Percentiles rank a stretch among this genome's conserved stretches.
Conservation (phyloP, 2,113 vertebrate species). For the Dryoscopus gambensis region DNA sequence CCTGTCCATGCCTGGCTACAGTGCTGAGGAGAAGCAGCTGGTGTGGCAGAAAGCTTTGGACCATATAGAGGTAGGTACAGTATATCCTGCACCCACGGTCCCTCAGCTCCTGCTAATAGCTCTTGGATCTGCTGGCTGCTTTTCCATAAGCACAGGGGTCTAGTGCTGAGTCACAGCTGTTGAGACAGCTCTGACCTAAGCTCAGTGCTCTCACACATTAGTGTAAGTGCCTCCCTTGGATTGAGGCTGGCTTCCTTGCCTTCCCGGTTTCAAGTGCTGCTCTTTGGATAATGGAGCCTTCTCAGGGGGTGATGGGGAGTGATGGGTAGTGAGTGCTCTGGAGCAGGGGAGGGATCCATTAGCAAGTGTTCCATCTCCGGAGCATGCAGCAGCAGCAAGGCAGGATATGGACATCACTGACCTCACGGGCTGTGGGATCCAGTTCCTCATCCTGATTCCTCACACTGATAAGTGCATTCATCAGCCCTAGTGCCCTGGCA, state of each 20-base stretch:
- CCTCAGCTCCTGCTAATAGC: background rate
- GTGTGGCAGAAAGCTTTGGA: constrained; percentile 85
- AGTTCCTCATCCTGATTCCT: background rate
- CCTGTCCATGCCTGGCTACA: constrained; percentile 90
- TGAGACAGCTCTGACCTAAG: background rate
- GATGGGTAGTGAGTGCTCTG: background rate
- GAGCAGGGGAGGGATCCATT: background rate
- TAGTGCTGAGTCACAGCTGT: background rate
- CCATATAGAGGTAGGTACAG: constrained; percentile 85
- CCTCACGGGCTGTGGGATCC: background rate
- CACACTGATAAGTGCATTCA: background rate
- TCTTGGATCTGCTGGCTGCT: background rate
- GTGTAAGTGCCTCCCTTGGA: background rate
- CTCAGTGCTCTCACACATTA: background rate
- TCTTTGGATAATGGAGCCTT: background rate
- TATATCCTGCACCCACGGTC: background rate
- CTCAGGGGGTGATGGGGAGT: background rate
- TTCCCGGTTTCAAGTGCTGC: background rate
- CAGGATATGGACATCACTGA: background rate
- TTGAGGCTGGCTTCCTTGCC: background rate
- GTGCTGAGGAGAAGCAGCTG: constrained; percentile 82
- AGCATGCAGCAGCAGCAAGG: background rate
- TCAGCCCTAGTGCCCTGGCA: background rate
- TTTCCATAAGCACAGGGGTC: background rate
- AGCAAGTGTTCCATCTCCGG: background rate